Percentiles rank a stretch among this genome's conserved stretches.
Evolutionary conservation across 2,888 invertebrate genomes (phyloP).

Genomic region (Coleophora deauratella): DNA sequence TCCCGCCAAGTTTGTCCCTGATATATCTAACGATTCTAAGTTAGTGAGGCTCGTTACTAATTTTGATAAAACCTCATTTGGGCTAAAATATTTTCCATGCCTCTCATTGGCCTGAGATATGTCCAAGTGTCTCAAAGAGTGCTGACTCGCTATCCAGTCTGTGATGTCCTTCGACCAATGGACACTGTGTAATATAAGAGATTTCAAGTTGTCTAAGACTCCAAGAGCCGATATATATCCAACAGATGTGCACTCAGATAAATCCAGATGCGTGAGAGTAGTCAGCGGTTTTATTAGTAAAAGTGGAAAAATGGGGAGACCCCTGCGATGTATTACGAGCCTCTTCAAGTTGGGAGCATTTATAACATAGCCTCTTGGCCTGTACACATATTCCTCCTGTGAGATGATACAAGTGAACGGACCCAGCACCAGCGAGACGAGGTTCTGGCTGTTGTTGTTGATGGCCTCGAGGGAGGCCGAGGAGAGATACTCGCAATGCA

Average conservation of each 20-base stretch:
- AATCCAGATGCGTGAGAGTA: conserved; percentile 79
- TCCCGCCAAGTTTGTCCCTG: conserved; percentile 96
- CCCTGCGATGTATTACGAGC: conserved; percentile 73
- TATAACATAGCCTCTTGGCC: conserved; percentile 68
- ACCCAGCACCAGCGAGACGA: conserved; percentile 81
- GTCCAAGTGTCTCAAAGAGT: conserved; percentile 82
- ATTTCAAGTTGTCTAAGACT: conserved; percentile 79
- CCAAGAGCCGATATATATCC: conserved; percentile 79
- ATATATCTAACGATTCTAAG: conserved; percentile 91
- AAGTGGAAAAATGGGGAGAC: conserved; percentile 60
- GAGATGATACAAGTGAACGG: conserved; percentile 77
- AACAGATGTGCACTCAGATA: conserved; percentile 78
- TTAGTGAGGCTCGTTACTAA: conserved; percentile 83
- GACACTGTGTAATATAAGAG: conserved; percentile 88
- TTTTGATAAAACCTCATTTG: conserved; percentile 80
- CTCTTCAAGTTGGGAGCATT: conserved; percentile 74
- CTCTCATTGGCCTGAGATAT: conserved; percentile 84
- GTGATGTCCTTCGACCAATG: conserved; percentile 77
- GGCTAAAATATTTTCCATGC: conserved; percentile 82
- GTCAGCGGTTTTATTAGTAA: conserved; percentile 74
- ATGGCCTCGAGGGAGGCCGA: conserved; percentile 77
- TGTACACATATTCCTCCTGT: conserved; percentile 49
- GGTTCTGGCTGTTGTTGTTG: conserved; percentile 78
- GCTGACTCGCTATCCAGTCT: conserved; percentile 74
- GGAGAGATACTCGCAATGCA: conserved; percentile 81